Base-by-base conservation (phyloP, 2,888 invertebrate genomes). In the Spilosoma lubricipeda region DNA sequence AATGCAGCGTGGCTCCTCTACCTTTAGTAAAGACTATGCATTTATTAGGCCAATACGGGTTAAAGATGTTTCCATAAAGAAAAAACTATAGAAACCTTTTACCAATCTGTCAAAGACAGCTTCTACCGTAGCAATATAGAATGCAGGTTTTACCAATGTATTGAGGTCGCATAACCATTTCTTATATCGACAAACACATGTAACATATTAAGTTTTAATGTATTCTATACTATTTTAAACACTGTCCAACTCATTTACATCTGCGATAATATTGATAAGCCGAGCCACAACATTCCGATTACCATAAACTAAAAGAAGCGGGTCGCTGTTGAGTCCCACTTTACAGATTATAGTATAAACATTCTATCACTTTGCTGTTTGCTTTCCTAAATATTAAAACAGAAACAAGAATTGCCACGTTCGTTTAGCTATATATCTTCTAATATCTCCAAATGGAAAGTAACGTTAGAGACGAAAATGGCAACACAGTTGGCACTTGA, bases 321-420 rank as follows among this genome's bases (percentile, higher is more conserved):
- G 76, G 67, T 67, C 71, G 59, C 59, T 69, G 71, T 48, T 69
- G 71, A 30, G 66, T 73, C 71, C 30, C 45, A 33, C 33, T 76
- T 73, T 45, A 68, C 59, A 68, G 67, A 73, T 36, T 71, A 70
- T 11, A n/a, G 52, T 56, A n/a, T 48, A 52, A 64, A 70, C 18
- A 69, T 69, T 76, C 59, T 72, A 30, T 52, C 63, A 65, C 52
- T 30, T 70, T 64, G 33, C 27, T 63, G 67, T n/a, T 70, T 8
- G 36, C 67, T 67, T 64, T 72, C 23, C 36, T 70, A 59, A 52
- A 52, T 20, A 69, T 64, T 39, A 45, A 9, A 23, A 71, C 36
- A 69, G 4, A 45, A 48, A 75, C 69, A 39, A 39, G 15, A 13
- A 5, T 63, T 52, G 8, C 23, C 8, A 4, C n/a, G 4, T 52